Conservation (phyloP, 2,888 invertebrate genomes). For the Willowsia nigromaculata region DNA sequence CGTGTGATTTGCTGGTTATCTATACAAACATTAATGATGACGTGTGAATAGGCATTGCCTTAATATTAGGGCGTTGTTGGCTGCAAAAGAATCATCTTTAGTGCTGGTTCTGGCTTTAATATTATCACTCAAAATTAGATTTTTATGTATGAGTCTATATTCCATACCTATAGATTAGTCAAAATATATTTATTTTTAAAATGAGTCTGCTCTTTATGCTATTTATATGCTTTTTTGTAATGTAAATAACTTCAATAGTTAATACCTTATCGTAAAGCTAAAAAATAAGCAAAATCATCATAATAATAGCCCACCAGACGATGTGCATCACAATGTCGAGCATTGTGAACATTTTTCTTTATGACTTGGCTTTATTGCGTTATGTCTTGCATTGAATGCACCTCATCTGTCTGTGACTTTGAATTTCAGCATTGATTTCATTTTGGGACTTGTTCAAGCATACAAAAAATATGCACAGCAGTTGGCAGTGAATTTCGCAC, state of each 20-base stretch:
- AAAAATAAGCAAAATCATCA: not conserved
- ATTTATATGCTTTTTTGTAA: not conserved
- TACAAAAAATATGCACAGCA: not conserved
- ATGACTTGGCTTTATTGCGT: not conserved
- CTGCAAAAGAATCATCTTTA: not conserved
- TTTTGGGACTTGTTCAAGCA: not conserved
- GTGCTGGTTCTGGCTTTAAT: not conserved
- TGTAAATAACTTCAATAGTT: not conserved
- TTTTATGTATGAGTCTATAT: not conserved
- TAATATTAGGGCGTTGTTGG: not conserved
- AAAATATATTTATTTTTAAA: not conserved
- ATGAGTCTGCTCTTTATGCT: not conserved
- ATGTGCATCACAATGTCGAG: not conserved
- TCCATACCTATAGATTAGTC: no score
- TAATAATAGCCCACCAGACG: not conserved
- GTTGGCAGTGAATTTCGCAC: not conserved
- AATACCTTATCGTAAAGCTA: not conserved
- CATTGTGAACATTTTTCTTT: not conserved
- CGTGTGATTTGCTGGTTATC: not conserved
- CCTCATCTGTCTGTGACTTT: not conserved
- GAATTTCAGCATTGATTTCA: not conserved
- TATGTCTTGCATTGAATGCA: not conserved
- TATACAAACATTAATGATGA: not conserved
- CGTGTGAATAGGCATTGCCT: not conserved
- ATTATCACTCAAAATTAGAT: not conserved